A percentile compares a stretch with the other conserved stretches of the same genome.
These are phyloP conservation scores for Nicator chloris DNA, from an alignment of 2,113 vertebrate genomes.

Conservation along the genomic window DNA sequence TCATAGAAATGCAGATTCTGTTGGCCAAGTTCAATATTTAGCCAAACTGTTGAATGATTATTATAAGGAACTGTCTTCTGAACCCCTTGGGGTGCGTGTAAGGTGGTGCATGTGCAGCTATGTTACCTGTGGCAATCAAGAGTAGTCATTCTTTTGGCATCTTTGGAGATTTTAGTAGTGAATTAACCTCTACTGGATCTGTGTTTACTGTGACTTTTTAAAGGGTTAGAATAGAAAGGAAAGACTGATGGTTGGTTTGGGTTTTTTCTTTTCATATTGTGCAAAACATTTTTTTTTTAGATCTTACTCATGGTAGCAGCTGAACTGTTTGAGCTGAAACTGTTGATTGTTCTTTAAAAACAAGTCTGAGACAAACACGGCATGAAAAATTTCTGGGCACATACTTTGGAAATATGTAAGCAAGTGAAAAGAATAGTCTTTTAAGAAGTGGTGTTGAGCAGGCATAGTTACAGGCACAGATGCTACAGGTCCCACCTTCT, in stretches of 20 bases:
- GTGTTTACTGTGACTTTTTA: neutral
- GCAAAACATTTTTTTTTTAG: neutral
- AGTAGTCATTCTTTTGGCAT: neutral
- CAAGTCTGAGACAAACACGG: neutral
- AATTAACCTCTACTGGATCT: neutral
- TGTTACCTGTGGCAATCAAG: neutral
- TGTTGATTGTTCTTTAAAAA: neutral
- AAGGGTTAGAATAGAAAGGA: neutral
- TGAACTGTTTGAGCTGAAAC: neutral
- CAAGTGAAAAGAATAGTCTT: neutral
- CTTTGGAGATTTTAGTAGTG: neutral
- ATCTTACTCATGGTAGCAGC: neutral
- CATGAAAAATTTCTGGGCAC: neutral
- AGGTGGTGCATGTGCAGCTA: neutral
- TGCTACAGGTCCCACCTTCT: neutral
- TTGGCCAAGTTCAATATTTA: neutral
- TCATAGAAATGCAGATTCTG: neutral
- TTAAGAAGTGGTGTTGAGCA: neutral
- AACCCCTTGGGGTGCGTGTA: neutral
- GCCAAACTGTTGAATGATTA: neutral
- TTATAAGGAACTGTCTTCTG: neutral
- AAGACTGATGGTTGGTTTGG: neutral
- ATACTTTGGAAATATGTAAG: neutral
- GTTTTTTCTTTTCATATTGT: neutral
- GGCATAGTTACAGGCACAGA: rapidly evolving